A percentile compares a stretch with the other conserved stretches of the same genome.
Evolutionary conservation across 92 coral and sea anemone species (phyloP).

Genomic region (Paragorgia papillata): DNA sequence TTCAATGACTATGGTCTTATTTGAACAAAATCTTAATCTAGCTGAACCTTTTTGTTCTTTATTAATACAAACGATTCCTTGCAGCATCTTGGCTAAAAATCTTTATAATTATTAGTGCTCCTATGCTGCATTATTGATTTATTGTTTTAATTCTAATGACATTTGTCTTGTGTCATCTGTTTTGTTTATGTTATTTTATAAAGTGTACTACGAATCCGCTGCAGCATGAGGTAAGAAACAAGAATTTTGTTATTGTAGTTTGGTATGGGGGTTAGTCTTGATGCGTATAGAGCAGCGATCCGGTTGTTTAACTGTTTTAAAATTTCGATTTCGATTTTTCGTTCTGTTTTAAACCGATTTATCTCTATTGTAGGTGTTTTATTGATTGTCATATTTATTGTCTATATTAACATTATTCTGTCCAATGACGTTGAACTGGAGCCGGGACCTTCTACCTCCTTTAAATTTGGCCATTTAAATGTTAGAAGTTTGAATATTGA

Average conservation of each 20-base stretch:
- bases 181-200: not conserved
- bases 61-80: not conserved
- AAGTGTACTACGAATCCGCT: not conserved
- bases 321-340: not conserved
- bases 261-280: slow-evolving; percentile 1
- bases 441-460: slow-evolving; percentile 1
- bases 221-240: slow-evolving; percentile 34
- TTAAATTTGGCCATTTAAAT: slow-evolving; percentile 18
- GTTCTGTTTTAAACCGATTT: not conserved
- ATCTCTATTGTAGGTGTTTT: not conserved
- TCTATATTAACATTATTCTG: not conserved
- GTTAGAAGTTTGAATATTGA: slow-evolving; percentile 7
- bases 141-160: not conserved
- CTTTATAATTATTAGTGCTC: no score
- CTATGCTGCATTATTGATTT: no score
- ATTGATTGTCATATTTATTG: slow-evolving; percentile 19
- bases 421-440: not conserved
- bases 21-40: not conserved
- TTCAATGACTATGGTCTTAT: slow-evolving; percentile 25
- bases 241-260: not conserved
- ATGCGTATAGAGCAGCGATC: slow-evolving; percentile 1
- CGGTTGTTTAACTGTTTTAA: slow-evolving; percentile 14
- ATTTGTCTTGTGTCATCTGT: not conserved
- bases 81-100: no score
- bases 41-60: not conserved